Conservation (phyloP, 2,888 invertebrate genomes). For the Frankliniella intonsa region DNA sequence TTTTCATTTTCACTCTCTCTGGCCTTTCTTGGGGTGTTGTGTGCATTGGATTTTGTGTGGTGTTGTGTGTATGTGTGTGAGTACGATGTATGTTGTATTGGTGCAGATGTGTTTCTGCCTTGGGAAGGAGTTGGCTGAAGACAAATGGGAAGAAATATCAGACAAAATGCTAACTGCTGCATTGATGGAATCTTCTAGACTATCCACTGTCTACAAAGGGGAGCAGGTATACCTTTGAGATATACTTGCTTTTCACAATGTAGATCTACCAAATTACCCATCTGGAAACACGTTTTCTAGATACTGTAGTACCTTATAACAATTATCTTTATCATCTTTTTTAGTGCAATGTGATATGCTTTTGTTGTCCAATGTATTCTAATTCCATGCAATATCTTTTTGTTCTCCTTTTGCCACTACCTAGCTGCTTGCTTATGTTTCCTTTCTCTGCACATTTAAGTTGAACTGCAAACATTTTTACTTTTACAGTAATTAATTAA, state of each 20-base stretch:
- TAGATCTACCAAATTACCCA: too few species aligned
- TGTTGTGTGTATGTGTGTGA: constrained; percentile 4
- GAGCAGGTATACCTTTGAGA: background rate
- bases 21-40: background rate
- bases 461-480: too few species aligned
- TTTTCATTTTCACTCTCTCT: background rate
- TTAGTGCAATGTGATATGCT: too few species aligned
- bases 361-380: too few species aligned
- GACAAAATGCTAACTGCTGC: constrained; percentile 16
- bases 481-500: too few species aligned
- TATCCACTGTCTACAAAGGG: constrained; percentile 7
- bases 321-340: too few species aligned
- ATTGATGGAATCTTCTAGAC: constrained; percentile 2
- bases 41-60: background rate
- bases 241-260: background rate
- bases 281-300: too few species aligned
- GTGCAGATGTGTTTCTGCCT: constrained; percentile 22
- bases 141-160: constrained; percentile 9
- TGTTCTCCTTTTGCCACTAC: background rate
- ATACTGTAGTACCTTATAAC: too few species aligned
- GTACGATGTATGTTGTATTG: background rate
- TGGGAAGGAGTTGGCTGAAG: constrained; percentile 18
- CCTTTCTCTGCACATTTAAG: too few species aligned
- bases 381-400: background rate
- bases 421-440: too few species aligned